Conservation (phyloP, 2,888 invertebrate genomes). For the Mechanitis messenoides region DNA sequence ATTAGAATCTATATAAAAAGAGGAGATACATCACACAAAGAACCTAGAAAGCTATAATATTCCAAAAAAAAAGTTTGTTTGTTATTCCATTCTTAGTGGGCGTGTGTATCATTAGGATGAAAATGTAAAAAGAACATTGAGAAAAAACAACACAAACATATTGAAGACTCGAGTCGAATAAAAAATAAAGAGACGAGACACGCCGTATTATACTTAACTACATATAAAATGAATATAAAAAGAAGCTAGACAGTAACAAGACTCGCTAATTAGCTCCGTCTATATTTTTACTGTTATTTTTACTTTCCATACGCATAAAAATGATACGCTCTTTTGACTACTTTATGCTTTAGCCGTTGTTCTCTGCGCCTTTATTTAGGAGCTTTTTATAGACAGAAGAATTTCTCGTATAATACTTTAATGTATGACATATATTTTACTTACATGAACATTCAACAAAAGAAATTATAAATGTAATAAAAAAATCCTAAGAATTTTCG, state of each 20-base stretch:
- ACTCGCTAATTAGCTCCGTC: conserved; percentile 33
- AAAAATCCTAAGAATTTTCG: too few species aligned
- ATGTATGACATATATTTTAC: not conserved
- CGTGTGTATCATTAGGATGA: too few species aligned
- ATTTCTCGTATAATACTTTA: conserved; percentile 1
- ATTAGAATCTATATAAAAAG: too few species aligned
- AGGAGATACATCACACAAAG: too few species aligned
- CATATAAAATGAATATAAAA: conserved; percentile 31
- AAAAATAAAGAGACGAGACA: conserved; percentile 17
- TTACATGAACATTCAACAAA: not conserved
- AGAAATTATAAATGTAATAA: too few species aligned
- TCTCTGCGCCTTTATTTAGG: conserved; percentile 26
- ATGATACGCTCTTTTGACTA: conserved; percentile 25
- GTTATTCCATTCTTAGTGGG: too few species aligned
- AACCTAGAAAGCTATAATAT: too few species aligned
- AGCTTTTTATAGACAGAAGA: conserved; percentile 24
- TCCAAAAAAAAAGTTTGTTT: too few species aligned
- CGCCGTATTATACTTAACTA: conserved; percentile 27
- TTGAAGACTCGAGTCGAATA: conserved; percentile 1
- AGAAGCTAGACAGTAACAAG: conserved; percentile 33
- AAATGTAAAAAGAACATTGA: too few species aligned
- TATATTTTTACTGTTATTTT: conserved; percentile 30
- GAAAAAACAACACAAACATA: conserved; percentile 9
- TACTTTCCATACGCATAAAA: conserved; percentile 26
- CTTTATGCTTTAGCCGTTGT: conserved; percentile 29